Base-by-base conservation (phyloP, 2,888 invertebrate species). In the Toxonevra muliebris region DNA sequence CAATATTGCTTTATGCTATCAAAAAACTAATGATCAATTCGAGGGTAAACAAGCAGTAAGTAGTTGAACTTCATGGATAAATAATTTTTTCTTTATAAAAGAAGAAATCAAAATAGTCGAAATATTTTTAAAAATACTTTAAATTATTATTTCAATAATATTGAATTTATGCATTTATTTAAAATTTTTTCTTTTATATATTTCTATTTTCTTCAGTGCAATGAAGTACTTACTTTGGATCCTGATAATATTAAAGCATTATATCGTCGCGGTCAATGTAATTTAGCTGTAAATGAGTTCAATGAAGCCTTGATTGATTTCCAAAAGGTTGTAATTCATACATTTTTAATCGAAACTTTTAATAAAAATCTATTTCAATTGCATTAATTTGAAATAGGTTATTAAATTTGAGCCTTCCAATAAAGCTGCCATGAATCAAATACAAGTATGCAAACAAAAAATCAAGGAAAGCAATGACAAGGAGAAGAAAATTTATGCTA, bases 401-500 rank as follows among this genome's bases (percentile, higher is more conserved):
- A 81, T 95, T 0, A 86, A 90, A 70, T 80, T 93, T 50, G 96
- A 98, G 79, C 93, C 96, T 0, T 89, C 90, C 66, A 98, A 98
- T 86, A 93, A 89, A 87, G 95, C 95, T n/a, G 97, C 96, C 0
- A 88, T 89, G 45, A 91, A 92, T 79, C 93, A 95, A 83, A 86
- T 95, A 48, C 81, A 86, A 9, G 81, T 91, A 62, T 95, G 95
- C 85, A 89, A 90, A 70, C 88, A 90, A 69, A 87, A 90, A 70
- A 87, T 96, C 17, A 92, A 92, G 82, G 90, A 93, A 74, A 91
- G 93, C 77, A 88, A 91, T 73, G 88, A 90, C 65, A 91, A 90
- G 69, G 96, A 97, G 84, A 96, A 93, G 87, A 90, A 92, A 81
- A 88, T 95, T 45, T 98, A 96, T 85, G 93, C 93, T 13, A 96